Evolutionary conservation across 2,888 invertebrate genomes (phyloP).

Genomic region (Drosophila nr. perissopoda): DNA sequence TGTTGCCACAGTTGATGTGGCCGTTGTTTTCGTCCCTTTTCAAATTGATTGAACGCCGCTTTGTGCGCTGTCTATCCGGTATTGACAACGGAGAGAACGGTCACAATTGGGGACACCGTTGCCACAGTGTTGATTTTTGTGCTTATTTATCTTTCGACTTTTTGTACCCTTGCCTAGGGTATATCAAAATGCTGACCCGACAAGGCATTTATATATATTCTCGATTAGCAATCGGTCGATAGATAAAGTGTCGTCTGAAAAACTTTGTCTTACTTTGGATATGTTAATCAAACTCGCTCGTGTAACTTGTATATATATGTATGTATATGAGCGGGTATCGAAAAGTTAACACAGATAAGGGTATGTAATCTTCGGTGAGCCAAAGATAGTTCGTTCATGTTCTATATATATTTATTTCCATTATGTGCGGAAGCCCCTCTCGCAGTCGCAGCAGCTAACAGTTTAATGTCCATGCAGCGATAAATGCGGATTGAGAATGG

Average conservation of each 20-base stretch:
- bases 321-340: background rate
- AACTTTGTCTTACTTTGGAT: background rate
- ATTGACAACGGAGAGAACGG: constrained; percentile 8
- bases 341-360: background rate
- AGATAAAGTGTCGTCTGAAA: background rate
- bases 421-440: constrained; percentile 26
- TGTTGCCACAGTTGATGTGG: constrained; percentile 23
- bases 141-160: constrained; percentile 54
- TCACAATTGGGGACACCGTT: constrained; percentile 50
- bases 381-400: background rate
- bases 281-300: background rate
- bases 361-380: background rate
- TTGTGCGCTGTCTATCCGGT: constrained; percentile 23
- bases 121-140: constrained; percentile 64
- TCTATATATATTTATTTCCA: constrained; percentile 45
- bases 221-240: background rate
- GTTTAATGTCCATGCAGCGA: constrained; percentile 65
- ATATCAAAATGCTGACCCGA: background rate
- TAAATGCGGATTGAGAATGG: constrained; percentile 57
- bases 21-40: constrained; percentile 32
- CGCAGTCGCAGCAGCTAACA: constrained; percentile 38
- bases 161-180: constrained; percentile 1
- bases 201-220: background rate
- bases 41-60: constrained; percentile 58
- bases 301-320: background rate